These are phyloP conservation scores for Ctenopoma kingsleyae DNA, from an alignment of 2,797 vertebrate species.

Conservation along the genomic window DNA sequence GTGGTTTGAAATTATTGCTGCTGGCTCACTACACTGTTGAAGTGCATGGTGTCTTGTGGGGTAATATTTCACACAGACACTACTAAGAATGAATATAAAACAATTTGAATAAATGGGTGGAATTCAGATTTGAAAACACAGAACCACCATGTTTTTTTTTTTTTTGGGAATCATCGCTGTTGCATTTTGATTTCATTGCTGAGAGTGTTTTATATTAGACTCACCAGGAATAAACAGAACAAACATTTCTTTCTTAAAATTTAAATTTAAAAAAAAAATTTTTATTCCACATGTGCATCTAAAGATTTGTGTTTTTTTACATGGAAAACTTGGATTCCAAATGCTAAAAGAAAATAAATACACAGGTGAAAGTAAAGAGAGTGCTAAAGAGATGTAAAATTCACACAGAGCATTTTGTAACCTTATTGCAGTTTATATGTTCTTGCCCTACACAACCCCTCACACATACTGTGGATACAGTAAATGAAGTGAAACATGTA, in stretches of 20 bases:
- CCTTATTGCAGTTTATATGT: neutral
- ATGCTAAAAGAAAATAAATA: too few relatives aligned
- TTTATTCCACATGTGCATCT: too few relatives aligned
- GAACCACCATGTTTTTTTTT: slow-evolving; percentile 2
- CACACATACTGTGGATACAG: slow-evolving; percentile 11
- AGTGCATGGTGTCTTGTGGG: neutral
- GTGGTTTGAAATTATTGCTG: slow-evolving; percentile 36
- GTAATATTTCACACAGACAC: slow-evolving; percentile 23
- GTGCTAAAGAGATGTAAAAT: neutral
- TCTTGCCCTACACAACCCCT: neutral
- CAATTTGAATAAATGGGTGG: neutral
- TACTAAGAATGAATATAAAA: slow-evolving; percentile 7
- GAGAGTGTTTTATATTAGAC: neutral
- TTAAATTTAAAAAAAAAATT: too few relatives aligned
- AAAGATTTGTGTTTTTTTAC: too few relatives aligned
- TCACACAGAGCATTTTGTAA: slow-evolving; percentile 1
- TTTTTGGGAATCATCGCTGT: neutral
- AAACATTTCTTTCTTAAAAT: too few relatives aligned
- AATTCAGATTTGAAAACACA: neutral
- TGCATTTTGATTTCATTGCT: neutral
- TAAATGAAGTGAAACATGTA: slow-evolving; percentile 30
- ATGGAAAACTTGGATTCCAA: neutral
- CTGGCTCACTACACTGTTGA: slow-evolving; percentile 12
- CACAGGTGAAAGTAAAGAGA: too few relatives aligned
- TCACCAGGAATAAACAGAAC: neutral